Conservation (phyloP, 2,797 vertebrate genomes). For the Enteromius anoplus region DNA sequence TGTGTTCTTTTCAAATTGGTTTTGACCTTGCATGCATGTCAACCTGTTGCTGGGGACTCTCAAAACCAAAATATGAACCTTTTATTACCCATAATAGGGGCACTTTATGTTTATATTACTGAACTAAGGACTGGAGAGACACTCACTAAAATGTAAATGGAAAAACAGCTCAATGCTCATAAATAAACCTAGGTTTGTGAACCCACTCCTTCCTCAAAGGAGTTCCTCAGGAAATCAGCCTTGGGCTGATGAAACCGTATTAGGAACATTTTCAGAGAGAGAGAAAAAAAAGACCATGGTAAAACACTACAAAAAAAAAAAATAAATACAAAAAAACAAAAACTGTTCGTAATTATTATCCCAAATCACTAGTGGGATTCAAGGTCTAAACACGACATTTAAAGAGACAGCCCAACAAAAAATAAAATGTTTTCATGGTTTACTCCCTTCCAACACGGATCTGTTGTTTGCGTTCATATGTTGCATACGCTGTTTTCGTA, state of each 20-base stretch:
- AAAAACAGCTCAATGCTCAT: conserved; percentile 13
- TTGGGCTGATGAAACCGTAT: neutral
- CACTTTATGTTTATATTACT: neutral
- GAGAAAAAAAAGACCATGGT: too few species aligned
- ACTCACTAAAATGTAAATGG: neutral
- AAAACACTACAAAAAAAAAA: too few species aligned
- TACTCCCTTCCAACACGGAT: neutral
- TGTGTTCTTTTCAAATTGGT: too few species aligned
- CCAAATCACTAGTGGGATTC: neutral
- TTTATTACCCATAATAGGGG: too few species aligned
- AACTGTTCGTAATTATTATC: neutral
- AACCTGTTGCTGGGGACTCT: too few species aligned
- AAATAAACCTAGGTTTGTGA: conserved; percentile 22
- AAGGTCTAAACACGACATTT: neutral
- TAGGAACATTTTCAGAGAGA: neutral
- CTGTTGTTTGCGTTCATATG: neutral
- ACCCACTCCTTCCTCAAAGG: conserved; percentile 14
- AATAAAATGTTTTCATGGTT: neutral
- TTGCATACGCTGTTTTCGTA: neutral
- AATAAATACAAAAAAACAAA: neutral
- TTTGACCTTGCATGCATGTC: too few species aligned
- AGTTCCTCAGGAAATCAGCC: conserved; percentile 32
- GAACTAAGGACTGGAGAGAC: neutral
- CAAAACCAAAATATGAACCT: too few species aligned
- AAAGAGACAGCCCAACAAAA: neutral